These are phyloP conservation scores for Emydoidea blandingii DNA, from an alignment of 2,797 vertebrate species.

Conservation along the genomic window DNA sequence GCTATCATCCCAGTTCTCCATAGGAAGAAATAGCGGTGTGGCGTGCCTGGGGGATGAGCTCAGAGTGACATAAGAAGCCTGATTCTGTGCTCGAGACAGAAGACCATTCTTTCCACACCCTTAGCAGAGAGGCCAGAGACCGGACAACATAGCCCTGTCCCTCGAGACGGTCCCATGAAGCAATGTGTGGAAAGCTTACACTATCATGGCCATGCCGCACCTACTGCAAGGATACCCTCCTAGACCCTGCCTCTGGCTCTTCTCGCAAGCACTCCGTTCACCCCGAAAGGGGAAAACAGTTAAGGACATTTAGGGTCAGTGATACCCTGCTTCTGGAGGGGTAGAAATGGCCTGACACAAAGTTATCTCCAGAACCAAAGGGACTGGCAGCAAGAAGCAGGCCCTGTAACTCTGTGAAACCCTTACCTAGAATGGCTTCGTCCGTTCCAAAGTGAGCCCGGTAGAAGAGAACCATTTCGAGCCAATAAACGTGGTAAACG, in stretches of 20 bases:
- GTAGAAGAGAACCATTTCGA: conserved; percentile 95
- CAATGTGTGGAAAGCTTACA: background rate
- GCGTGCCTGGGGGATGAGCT: background rate
- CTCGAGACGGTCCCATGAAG: background rate
- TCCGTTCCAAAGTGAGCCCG: conserved; percentile 94
- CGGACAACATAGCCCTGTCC: background rate
- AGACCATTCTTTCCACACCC: background rate
- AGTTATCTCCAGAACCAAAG: background rate
- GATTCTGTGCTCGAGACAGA: background rate
- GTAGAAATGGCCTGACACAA: background rate
- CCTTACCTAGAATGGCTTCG: conserved; percentile 91
- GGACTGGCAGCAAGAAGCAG: background rate
- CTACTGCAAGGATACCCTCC: background rate
- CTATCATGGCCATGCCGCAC: background rate
- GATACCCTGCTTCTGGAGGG: background rate
- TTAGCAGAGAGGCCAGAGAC: background rate
- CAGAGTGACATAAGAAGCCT: conserved; percentile 19
- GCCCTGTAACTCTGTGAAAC: background rate
- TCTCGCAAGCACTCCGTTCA: background rate
- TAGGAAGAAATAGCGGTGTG: conserved; percentile 15
- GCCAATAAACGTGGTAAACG: conserved; percentile 93
- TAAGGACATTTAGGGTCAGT: conserved; percentile 10
- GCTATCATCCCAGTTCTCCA: too few relatives aligned
- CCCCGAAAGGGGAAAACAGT: background rate
- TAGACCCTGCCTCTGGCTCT: background rate